Base-by-base conservation (phyloP, 2,113 vertebrate species). In the Pycnonotus jocosus region DNA sequence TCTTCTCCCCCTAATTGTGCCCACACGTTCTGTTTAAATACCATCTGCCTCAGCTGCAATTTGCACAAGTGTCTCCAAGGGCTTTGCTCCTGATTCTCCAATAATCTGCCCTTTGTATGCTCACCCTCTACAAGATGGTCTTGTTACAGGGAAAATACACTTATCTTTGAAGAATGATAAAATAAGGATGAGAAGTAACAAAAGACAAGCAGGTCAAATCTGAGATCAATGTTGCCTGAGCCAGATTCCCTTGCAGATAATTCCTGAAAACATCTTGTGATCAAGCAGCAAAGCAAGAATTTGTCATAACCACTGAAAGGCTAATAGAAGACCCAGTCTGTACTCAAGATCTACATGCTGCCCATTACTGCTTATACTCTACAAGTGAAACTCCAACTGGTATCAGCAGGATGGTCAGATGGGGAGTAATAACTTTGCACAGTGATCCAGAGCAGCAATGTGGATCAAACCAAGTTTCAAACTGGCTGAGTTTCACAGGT, bases 11-110 rank as follows among this genome's bases (percentile, higher is more conserved):
- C 15, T 79, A 89, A 85, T 86, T 87, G 70, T 91, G 57, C 91
- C 81, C 58, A 77, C 73, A 81, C 45, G 12, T 87, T 96, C 86
- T 93, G 58, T 93, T 94, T 95, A 97, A 97, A 96, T 95, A 95
- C 86, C 95, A 96, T 94, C 92, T 96, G 73, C 76, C 95, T 94
- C 82, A 82, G 69, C 79, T 95, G 95, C 81, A 96, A 90, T 96
- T 96, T 96, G 82, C 87, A 92, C 87, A 95, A 92, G 93, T 81
- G 77, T 68, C 88, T 87, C 95, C 25, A 78, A 91, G 83, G 80
- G 60, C 68, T 96, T 89, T 61, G 37, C 65, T 94, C 86, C 88
- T 77, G 81, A 92, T 93, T 90, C 77, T 69, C 56, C 0, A 0
- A 22, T 85, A 91, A 94, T 89, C 82, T 95, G 86, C 56, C 86